These are phyloP conservation scores for Rhagonycha lutea DNA, from an alignment of 2,888 invertebrate species.

Conservation along the genomic window DNA sequence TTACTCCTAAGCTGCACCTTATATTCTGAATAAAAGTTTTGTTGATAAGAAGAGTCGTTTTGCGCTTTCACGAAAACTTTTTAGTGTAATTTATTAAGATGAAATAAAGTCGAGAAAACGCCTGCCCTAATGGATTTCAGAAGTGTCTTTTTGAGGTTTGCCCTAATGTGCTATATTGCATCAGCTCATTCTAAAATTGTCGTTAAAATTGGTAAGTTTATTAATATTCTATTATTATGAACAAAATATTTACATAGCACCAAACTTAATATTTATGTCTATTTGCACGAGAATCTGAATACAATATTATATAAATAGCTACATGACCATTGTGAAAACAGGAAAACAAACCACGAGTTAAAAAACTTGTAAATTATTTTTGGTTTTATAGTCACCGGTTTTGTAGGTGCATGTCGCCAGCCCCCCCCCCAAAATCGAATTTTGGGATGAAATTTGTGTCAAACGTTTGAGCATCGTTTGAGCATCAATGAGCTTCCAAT, in stretches of 20 bases:
- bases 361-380: neutral
- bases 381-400: too few relatives aligned
- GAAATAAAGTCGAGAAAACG: constrained; percentile 10
- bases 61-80: constrained; percentile 12
- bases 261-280: neutral
- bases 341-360: neutral
- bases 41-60: constrained; percentile 19
- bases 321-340: neutral
- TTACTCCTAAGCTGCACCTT: constrained; percentile 13
- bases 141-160: constrained; percentile 10
- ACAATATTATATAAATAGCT: neutral
- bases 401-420: too few relatives aligned
- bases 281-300: neutral
- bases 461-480: too few relatives aligned
- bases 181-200: neutral
- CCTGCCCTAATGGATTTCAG: constrained; percentile 21
- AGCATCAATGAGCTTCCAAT: too few relatives aligned
- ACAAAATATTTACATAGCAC: too few relatives aligned
- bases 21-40: constrained; percentile 14
- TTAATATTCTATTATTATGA: neutral
- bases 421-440: too few relatives aligned
- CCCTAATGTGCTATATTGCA: neutral
- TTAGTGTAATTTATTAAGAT: constrained; percentile 21
- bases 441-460: too few relatives aligned
- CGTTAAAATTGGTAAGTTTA: constrained; percentile 20